Base-by-base conservation (phyloP, 2,888 invertebrate genomes). In the Brachyptera putata region DNA sequence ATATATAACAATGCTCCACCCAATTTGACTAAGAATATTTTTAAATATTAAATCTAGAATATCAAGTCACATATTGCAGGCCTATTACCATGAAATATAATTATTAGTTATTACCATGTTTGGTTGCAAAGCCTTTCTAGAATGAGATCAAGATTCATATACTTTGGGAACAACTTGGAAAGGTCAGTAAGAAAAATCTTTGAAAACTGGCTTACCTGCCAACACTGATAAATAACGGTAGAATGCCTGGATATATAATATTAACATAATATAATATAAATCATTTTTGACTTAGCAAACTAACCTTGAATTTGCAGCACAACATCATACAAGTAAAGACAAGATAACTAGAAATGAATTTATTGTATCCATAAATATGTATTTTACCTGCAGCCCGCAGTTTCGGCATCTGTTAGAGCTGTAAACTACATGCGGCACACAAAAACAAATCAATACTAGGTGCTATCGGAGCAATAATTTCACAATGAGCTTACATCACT, bases 121-220 rank as follows among this genome's bases (percentile, higher is more conserved):
- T n/a, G n/a, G n/a, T n/a, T n/a, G n/a, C n/a, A n/a, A n/a, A n/a
- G n/a, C n/a, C n/a, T n/a, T n/a, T n/a, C n/a, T n/a, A n/a, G n/a
- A n/a, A n/a, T n/a, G n/a, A n/a, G n/a, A n/a, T n/a, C n/a, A n/a
- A n/a, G n/a, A n/a, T n/a, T n/a, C n/a, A n/a, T n/a, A n/a, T n/a
- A n/a, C n/a, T n/a, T n/a, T n/a, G n/a, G n/a, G n/a, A n/a, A n/a
- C n/a, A n/a, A n/a, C n/a, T n/a, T n/a, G n/a, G n/a, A n/a, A n/a
- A n/a, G n/a, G n/a, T n/a, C n/a, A n/a, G n/a, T n/a, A n/a, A n/a
- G n/a, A n/a, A n/a, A n/a, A n/a, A n/a, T n/a, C n/a, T n/a, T n/a
- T n/a, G n/a, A 30, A 30, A 30, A 30, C 30, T 53, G 53, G 53
- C 53, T 53, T 53, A 53, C 53, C 53, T 53, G 53, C 53, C 53